Percentiles rank a stretch among this genome's conserved stretches.
phyloP scores from a whole-genome alignment of 2,888 invertebrate genomes.

The Chrysotoxum bicinctum region DNA sequence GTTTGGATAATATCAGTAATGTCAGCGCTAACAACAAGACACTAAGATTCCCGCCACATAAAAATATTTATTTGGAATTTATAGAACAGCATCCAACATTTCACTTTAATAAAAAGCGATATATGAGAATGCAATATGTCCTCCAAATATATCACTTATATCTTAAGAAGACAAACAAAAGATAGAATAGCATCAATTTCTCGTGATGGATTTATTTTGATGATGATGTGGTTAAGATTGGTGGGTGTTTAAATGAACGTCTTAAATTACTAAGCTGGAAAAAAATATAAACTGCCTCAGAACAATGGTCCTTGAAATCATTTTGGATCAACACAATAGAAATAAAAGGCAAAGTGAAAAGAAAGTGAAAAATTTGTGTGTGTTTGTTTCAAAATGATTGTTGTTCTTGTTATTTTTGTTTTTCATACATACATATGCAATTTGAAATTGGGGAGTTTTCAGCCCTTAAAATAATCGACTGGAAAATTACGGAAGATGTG shows the following conservation, averaged over 20 bases:
- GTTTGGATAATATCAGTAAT: conserved; percentile 26
- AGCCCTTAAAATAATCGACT: conserved; percentile 52
- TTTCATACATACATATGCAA: too few relatives aligned
- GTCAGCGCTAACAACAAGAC: not conserved
- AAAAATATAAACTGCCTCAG: conserved; percentile 14
- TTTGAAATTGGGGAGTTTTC: not conserved
- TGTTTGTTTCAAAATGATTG: conserved; percentile 22
- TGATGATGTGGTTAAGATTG: conserved; percentile 17
- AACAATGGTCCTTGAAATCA: conserved; percentile 37
- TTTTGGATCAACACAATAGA: conserved; percentile 6
- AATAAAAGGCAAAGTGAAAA: conserved; percentile 1
- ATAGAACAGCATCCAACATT: conserved; percentile 1
- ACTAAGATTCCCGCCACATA: conserved; percentile 3
- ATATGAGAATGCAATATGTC: conserved; percentile 40
- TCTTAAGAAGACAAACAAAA: conserved; percentile 16
- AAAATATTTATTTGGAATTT: conserved; percentile 38
- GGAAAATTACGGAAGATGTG: conserved; percentile 62
- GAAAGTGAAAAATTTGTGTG: conserved; percentile 1
- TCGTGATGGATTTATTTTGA: conserved; percentile 26
- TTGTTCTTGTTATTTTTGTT: not conserved
- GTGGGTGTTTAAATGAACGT: conserved; percentile 34
- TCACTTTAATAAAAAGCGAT: conserved; percentile 27
- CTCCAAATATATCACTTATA: conserved; percentile 40
- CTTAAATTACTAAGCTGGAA: conserved; percentile 39
- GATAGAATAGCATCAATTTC: conserved; percentile 39